Conservation (phyloP, 2,113 vertebrate species). For the Microcebus lehilahytsara region DNA sequence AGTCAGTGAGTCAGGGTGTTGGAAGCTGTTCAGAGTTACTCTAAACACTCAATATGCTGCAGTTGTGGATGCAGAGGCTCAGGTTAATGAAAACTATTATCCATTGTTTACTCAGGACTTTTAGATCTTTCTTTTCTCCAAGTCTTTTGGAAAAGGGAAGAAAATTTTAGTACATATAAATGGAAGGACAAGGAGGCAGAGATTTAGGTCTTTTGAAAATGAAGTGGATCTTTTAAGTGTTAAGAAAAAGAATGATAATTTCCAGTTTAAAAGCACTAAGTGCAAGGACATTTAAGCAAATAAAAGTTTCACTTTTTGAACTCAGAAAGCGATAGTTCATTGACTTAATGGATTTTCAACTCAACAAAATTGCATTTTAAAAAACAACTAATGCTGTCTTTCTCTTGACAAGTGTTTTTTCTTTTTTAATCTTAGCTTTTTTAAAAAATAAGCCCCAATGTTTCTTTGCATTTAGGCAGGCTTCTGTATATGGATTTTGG, state of each 20-base stretch:
- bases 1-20: not conserved
- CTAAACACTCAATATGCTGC: not conserved
- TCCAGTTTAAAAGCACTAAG: not conserved
- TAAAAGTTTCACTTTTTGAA: conserved; percentile 26
- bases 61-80: not conserved
- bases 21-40: not conserved
- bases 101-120: not conserved
- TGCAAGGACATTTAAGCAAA: not conserved
- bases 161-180: not conserved
- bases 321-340: conserved; percentile 28
- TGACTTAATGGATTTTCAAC: conserved; percentile 56
- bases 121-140: not conserved
- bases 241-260: not conserved
- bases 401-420: not conserved
- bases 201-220: not conserved
- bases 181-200: not conserved
- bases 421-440: not conserved
- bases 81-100: not conserved
- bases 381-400: not conserved
- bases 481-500: not conserved
- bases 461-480: not conserved
- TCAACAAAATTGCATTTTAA: conserved; percentile 27
- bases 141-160: not conserved
- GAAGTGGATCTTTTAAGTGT: not conserved
- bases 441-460: not conserved